A percentile compares a stretch with the other conserved stretches of the same genome.
Evolutionary conservation across 2,797 vertebrate genomes (phyloP).

Genomic region (Phrynocephalus vlangalii): DNA sequence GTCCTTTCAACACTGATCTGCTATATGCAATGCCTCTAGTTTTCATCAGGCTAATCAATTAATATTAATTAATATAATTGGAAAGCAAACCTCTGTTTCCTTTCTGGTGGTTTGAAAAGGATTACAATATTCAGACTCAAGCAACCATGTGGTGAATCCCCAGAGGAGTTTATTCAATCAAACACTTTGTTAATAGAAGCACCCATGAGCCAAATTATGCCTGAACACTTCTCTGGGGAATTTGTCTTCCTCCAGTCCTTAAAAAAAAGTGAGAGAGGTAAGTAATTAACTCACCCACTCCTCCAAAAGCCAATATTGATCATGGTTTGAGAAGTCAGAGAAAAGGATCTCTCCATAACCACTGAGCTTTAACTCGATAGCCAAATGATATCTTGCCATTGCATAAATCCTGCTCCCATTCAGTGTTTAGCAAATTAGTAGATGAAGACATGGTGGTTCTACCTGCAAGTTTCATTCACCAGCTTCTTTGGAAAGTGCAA

Average conservation of each 20-base stretch:
- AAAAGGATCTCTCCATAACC: neutral
- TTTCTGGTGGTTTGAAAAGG: no score
- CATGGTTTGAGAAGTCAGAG: neutral
- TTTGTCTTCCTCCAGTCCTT: neutral
- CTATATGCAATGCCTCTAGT: no score
- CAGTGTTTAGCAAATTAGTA: no score
- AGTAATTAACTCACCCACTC: conserved; percentile 8
- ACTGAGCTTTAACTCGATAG: neutral
- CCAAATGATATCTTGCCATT: neutral
- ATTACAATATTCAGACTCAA: no score
- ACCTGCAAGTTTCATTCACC: neutral
- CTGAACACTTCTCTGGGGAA: neutral
- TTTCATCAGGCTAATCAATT: no score
- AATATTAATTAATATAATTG: no score
- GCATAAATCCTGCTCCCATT: no score
- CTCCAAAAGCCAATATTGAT: neutral
- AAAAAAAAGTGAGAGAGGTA: neutral
- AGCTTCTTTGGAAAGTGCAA: neutral
- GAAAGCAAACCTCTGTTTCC: no score
- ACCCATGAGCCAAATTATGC: neutral
- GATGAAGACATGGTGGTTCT: neutral
- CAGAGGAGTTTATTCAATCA: neutral
- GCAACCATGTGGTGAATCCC: no score
- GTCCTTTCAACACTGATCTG: neutral
- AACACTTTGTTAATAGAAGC: conserved; percentile 1